Evolutionary conservation across 2,797 vertebrate genomes (phyloP).

Genomic region (Sebastes nivosus): DNA sequence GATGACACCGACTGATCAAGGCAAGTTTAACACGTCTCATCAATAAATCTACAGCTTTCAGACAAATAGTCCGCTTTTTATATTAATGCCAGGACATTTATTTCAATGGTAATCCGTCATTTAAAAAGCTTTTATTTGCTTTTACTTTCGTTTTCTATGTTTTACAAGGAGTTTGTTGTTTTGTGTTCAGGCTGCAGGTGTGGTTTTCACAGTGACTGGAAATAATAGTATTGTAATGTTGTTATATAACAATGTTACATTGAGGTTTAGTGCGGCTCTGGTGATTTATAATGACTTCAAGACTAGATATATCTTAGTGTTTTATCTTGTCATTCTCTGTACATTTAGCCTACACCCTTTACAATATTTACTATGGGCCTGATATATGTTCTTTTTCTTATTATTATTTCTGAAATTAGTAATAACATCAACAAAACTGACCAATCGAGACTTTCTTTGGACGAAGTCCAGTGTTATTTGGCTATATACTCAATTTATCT

Average conservation of each 20-base stretch:
- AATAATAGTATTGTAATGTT: fast-evolving
- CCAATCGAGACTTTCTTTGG: background rate
- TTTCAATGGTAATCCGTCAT: fast-evolving
- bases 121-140: background rate
- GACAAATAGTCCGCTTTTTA: fast-evolving
- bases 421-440: background rate
- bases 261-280: background rate
- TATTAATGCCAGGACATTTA: fast-evolving
- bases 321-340: background rate
- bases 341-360: background rate
- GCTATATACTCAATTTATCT: background rate
- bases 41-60: fast-evolving
- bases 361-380: background rate
- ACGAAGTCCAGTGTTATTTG: background rate
- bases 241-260: background rate
- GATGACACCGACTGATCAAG: slow-evolving; percentile 21
- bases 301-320: background rate
- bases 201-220: fast-evolving
- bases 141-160: slow-evolving; percentile 52
- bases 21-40: background rate
- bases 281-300: background rate
- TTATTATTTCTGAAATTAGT: background rate
- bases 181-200: background rate
- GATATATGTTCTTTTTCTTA: background rate
- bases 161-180: fast-evolving